A percentile compares a stretch with the other conserved stretches of the same genome.
phyloP scores from a whole-genome alignment of 2,888 invertebrate species.

The Eupeodes latifasciatus region DNA sequence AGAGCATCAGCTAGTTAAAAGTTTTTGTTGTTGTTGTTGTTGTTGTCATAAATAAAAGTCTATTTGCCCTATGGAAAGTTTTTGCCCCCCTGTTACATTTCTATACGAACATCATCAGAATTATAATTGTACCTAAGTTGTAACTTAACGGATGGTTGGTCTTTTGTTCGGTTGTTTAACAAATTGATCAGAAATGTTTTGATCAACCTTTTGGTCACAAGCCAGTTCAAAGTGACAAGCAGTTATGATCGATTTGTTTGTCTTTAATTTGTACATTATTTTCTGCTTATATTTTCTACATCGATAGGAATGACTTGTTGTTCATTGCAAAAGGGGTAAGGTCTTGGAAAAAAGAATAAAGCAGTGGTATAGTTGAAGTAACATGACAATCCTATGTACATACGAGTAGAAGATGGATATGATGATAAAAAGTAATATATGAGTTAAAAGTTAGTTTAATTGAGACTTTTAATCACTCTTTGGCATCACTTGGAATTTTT shows the following conservation, averaged over 20 bases:
- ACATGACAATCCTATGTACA: background rate
- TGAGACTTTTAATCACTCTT: background rate
- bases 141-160: background rate
- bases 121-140: background rate
- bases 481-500: slow-evolving; percentile 11
- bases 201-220: slow-evolving; percentile 42
- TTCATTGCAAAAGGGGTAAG: background rate
- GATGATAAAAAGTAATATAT: slow-evolving; percentile 15
- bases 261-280: slow-evolving; percentile 29
- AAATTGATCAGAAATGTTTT: slow-evolving; percentile 70
- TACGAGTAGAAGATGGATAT: background rate
- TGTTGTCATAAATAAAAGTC: slow-evolving; percentile 18
- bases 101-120: background rate
- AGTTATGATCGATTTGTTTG: slow-evolving; percentile 57
- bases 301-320: slow-evolving; percentile 10
- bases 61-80: slow-evolving; percentile 63
- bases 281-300: background rate
- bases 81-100: slow-evolving; percentile 28
- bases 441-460: background rate
- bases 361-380: background rate
- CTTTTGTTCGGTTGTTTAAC: slow-evolving; percentile 47
- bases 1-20: slow-evolving; percentile 2
- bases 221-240: slow-evolving; percentile 36
- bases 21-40: background rate
- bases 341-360: background rate